Evolutionary conservation across 2,888 invertebrate species (phyloP), one percentile per base, ranked within the genome.

Genomic region (Erebia palarica): DNA sequence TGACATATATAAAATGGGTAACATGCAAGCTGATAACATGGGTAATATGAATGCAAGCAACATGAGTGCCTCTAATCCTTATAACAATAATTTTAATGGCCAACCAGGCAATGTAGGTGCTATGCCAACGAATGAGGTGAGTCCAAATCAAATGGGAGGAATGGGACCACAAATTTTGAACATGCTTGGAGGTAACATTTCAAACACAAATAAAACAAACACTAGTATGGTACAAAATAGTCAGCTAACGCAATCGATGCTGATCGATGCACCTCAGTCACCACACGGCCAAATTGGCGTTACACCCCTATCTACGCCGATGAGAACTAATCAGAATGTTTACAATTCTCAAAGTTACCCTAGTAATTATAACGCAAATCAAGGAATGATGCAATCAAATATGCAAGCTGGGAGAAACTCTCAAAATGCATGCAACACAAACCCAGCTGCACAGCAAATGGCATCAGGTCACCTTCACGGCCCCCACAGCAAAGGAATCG

Each of bases 101-200:
- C 55, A 65, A 18, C 70, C 59, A 53, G 57, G 47, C 16, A 74
- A 59, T 21, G 18, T 21, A 21, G 51, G n/a, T 21, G 61, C 59
- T 57, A 68, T 65, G 70, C 60, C 68, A 61, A 11, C 49, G 57
- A 57, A 72, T 63, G 59, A 66, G 69, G 66, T 53, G n/a, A 70
- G 71, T 51, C 44, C 60, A 51, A 73, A 71, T 44, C 67, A 73
- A 69, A 70, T 71, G 73, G 77, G 79, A 67, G 88, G 87, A 42
- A 87, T 91, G 86, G 91, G 90, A 5, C 84, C 85, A 60, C 79
- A 88, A 73, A 90, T 91, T 63, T 73, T 88, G 3, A 87, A 86
- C 65, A 89, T 91, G 89, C 84, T 91, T 79, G 76, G 81, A 70
- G 75, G 61, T 60, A 75, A 75, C 18, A 72, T 76, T 70, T 53